Evolutionary conservation across 2,797 vertebrate genomes (phyloP).

Genomic region (Eospalax fontanierii): DNA sequence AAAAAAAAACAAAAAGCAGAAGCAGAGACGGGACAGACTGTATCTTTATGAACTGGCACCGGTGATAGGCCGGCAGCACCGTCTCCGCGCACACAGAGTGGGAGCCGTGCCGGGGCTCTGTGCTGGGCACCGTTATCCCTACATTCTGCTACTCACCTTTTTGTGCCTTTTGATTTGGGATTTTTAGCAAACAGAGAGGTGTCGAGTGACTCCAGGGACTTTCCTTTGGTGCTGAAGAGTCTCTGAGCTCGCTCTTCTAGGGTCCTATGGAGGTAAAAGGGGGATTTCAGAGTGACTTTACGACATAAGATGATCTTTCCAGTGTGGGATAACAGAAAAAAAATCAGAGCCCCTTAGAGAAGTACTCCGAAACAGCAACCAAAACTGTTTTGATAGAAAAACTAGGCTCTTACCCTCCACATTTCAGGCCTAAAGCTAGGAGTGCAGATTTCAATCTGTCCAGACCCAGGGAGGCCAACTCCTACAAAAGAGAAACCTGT

Average conservation of each 20-base stretch:
- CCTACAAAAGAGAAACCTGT: constrained; percentile 89
- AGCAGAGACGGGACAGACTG: neutral
- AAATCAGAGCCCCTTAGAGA: neutral
- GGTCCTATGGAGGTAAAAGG: constrained; percentile 89
- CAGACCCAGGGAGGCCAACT: constrained; percentile 97
- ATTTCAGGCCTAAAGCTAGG: constrained; percentile 97
- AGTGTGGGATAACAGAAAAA: neutral
- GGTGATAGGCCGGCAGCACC: no score
- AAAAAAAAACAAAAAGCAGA: neutral
- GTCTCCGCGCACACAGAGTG: no score
- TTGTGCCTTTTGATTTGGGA: constrained; percentile 98
- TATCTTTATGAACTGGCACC: neutral
- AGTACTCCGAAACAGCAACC: neutral
- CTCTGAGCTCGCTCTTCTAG: constrained; percentile 98
- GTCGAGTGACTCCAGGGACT: constrained; percentile 96
- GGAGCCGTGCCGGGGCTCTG: no score
- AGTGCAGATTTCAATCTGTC: constrained; percentile 99
- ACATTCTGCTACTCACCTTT: constrained; percentile 93
- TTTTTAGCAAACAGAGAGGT: constrained; percentile 98
- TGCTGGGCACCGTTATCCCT: no score
- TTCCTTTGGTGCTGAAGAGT: constrained; percentile 98
- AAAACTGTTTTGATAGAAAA: neutral
- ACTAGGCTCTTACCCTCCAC: constrained; percentile 94
- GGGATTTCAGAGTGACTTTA: neutral
- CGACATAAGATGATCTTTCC: neutral